Base-by-base conservation (phyloP, 2,888 invertebrate species). In the Hirtodrosophila duncani region DNA sequence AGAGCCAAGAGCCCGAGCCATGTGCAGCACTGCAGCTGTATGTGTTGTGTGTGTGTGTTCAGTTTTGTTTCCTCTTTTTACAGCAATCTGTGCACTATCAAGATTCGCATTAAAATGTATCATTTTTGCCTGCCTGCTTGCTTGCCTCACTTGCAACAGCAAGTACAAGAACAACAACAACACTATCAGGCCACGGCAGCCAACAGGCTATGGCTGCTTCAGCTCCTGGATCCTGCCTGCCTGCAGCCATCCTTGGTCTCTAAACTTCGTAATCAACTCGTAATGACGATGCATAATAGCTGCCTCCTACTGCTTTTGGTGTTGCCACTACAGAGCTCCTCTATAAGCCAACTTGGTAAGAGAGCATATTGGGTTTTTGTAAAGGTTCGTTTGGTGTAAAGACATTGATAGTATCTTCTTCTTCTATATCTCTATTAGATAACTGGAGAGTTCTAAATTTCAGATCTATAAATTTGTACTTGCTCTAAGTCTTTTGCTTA, bases 71-170 rank as follows among this genome's bases (percentile, higher is more conserved):
- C 74, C 79, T 67, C 69, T 42, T 71, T 81, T 72, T 62, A 61
- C 60, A 49, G 71, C 82, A 82, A 83, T 84, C 83, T 71, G 56
- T 57, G 65, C 74, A 64, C 81, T 83, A 83, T 83, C 83, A 75
- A 83, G 84, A 83, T 83, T 83, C 84, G 83, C 84, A 83, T 83
- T 83, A 83, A 83, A 83, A 84, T 83, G 83, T 83, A 83, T 83
- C 83, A 80, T 74, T 83, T 72, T 83, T 75, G 82, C 82, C 56
- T 62, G 71, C 70, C 68, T 63, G 59, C 48, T 49, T 61, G 52
- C 42, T 62, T n/a, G 55, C 59, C 57, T 62, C 68, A 60, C 65
- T 60, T 78, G 67, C 71, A 74, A 59, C 57, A 62, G 57, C 48
- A 43, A 46, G 45, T 9, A 36, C 26, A 31, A 24, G 46, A 55